Base-by-base conservation (phyloP, 1,140 invertebrate genomes). In the Dermatophagoides farinae region DNA sequence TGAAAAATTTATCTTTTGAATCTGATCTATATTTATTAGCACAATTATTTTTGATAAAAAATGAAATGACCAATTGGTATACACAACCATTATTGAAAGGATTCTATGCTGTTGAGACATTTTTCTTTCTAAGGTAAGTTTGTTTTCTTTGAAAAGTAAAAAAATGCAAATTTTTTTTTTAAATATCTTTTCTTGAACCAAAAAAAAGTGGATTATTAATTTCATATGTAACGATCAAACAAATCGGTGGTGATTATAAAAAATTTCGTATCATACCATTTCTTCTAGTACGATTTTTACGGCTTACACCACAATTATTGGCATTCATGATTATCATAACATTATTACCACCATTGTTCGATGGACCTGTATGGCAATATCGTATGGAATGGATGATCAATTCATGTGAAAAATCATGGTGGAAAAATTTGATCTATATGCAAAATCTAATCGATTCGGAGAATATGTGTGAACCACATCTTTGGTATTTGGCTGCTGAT, bases 241-340 rank as follows among this genome's bases (percentile, higher is more conserved):
- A 20, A 6, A 66, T 63, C 39, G 57, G 62, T 40, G 61, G 60
- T 6, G 40, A 57, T 18, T 47, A 41, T 14, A 55, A 60, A 22
- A 63, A 55, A 16, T 61, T 66, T 23, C 66, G 54, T 25, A 53
- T 39, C 22, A 20, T 64, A 12, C 47, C 52, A 14, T 59, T 53
- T 8, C 18, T 62, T 22, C 12, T 66, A 20, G 46, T 59, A 16
- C 60, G 65, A 57, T 64, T 55, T 54, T 62, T 51, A 49, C 60
- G 65, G n/a, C 52, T 66, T 20, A 66, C 61, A 10, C 65, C 65
- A 41, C 65, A 66, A 43, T 18, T 66, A 23, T 62, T 54, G 14
- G 57, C 47, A n/a, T 60, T 61, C 12, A 31, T 66, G 18, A 57
- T 63, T 6, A 18, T 65, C 0, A 60, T 61, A 38, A 57, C 64